Conservation (phyloP, 2,888 invertebrate species). For the Drosophila ezoana region DNA sequence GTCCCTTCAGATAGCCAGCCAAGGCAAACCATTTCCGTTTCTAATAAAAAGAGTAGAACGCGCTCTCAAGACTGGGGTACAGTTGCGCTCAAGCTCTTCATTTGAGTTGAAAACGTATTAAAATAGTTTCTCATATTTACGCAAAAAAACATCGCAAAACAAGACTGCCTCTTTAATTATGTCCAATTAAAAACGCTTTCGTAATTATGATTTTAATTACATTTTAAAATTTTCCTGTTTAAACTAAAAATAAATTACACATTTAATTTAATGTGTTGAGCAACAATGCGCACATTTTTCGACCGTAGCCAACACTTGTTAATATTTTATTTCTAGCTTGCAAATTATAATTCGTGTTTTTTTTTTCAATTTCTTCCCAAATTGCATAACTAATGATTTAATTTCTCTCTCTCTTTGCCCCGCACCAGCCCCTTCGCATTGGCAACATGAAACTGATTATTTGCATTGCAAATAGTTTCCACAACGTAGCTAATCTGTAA, state of each 20-base stretch:
- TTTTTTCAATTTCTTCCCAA: constrained; percentile 25
- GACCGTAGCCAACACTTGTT: neutral
- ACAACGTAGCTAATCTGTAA: constrained; percentile 45
- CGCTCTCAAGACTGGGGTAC: neutral
- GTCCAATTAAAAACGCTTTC: constrained; percentile 3
- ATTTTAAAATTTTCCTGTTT: constrained; percentile 6
- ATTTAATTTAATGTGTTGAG: constrained; percentile 1
- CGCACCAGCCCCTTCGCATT: constrained; percentile 20
- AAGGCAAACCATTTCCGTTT: constrained; percentile 54
- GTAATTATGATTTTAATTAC: constrained; percentile 17
- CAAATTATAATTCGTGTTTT: constrained; percentile 61
- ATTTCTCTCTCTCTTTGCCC: constrained; percentile 39
- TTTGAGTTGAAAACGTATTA: neutral
- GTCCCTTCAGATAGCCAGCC: constrained; percentile 30
- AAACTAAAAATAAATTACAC: constrained; percentile 9
- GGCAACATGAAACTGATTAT: constrained; percentile 72
- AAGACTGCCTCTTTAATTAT: no score
- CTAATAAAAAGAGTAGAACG: constrained; percentile 20
- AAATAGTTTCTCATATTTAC: neutral
- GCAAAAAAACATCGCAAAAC: no score
- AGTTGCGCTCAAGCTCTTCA: neutral
- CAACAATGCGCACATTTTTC: neutral
- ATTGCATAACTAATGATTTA: constrained; percentile 76
- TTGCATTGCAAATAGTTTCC: constrained; percentile 71
- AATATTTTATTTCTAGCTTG: constrained; percentile 23